These are phyloP conservation scores for Exocentrus adspersus DNA, from an alignment of 2,888 invertebrate species.

Conservation along the genomic window DNA sequence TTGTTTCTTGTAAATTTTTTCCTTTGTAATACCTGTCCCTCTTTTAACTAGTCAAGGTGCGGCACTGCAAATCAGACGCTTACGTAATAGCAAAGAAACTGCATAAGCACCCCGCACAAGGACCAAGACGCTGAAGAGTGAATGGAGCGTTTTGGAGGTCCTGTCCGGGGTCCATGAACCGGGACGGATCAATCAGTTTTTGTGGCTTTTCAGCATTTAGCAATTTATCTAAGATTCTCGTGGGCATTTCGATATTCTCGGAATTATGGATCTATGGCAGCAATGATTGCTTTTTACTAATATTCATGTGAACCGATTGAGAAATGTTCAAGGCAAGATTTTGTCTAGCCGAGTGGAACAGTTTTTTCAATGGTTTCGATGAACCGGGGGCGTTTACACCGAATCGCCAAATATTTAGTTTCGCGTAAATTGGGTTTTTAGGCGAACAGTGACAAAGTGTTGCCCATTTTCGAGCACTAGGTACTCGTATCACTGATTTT, in stretches of 20 bases:
- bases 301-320: background rate
- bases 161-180: background rate
- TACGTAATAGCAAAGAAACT: background rate
- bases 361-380: background rate
- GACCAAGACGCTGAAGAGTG: no score
- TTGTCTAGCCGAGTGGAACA: background rate
- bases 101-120: background rate
- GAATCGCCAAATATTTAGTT: background rate
- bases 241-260: background rate
- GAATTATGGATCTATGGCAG: background rate
- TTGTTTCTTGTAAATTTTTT: no score
- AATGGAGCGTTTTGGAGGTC: background rate
- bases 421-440: no score
- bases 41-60: no score
- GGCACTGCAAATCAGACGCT: background rate
- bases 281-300: background rate
- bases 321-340: slow-evolving; percentile 3
- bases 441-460: no score
- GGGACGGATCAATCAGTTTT: background rate
- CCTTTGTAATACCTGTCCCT: no score
- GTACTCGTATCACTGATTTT: background rate
- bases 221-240: background rate
- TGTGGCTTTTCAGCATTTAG: background rate
- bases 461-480: background rate
- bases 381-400: background rate